phyloP scores from a whole-genome alignment of 2,888 invertebrate genomes.

The Frankliniella intonsa region DNA sequence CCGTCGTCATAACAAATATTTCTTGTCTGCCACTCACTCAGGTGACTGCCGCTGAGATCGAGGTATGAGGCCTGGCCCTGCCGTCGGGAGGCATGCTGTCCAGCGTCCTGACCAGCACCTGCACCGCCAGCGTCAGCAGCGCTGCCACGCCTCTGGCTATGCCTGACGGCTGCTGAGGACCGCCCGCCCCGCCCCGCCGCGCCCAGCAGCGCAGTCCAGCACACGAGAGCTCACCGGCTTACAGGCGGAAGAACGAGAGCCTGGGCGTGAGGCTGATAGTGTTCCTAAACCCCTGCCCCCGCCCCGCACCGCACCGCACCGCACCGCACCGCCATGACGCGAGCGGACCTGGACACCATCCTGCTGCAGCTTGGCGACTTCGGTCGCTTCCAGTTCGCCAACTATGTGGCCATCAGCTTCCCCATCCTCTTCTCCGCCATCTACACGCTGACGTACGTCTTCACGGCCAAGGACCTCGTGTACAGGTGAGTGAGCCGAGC shows the following conservation, averaged over 20 bases:
- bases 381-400: conserved; percentile 55
- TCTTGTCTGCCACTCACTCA: too few species aligned
- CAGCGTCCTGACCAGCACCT: not conserved
- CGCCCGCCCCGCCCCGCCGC: not conserved
- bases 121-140: too few species aligned
- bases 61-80: not conserved
- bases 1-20: too few species aligned
- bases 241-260: too few species aligned
- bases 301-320: not conserved
- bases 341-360: conserved; percentile 30
- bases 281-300: not conserved
- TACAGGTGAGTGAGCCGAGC: conserved; percentile 56
- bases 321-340: not conserved
- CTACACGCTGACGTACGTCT: conserved; percentile 63
- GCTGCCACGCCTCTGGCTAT: not conserved
- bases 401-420: conserved; percentile 56
- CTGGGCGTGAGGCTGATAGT: too few species aligned
- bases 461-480: conserved; percentile 62
- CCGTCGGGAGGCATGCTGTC: not conserved
- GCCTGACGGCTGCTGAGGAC: not conserved
- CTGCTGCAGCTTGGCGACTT: conserved; percentile 42
- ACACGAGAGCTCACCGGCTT: not conserved
- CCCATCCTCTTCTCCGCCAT: conserved; percentile 62
- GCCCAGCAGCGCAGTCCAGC: not conserved
- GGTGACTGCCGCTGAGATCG: not conserved